These are phyloP conservation scores for Gymnothorax javanicus DNA, from an alignment of 2,797 vertebrate genomes.

Conservation along the genomic window DNA sequence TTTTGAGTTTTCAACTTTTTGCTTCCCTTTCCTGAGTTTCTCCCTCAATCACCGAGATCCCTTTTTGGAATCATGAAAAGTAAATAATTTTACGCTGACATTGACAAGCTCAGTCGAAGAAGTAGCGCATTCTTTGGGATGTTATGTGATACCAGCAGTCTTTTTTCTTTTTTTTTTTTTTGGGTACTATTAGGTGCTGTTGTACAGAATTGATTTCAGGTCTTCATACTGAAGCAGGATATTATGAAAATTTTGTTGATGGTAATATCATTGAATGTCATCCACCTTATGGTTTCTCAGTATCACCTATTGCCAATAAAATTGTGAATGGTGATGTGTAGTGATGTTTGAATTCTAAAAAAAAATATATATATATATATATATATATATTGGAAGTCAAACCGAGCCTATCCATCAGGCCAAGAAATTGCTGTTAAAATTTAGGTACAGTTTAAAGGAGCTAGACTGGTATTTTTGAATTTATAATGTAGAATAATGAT, in stretches of 20 bases:
- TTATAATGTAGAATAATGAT: background rate
- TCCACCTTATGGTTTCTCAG: too few species aligned
- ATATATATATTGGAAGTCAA: too few species aligned
- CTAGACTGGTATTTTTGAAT: background rate
- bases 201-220: background rate
- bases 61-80: background rate
- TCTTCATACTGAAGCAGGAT: background rate
- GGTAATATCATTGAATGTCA: background rate
- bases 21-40: background rate
- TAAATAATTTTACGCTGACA: background rate
- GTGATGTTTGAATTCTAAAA: too few species aligned
- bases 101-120: conserved; percentile 1
- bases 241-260: background rate
- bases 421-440: background rate
- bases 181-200: background rate
- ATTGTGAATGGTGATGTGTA: too few species aligned
- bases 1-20: background rate
- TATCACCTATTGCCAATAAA: too few species aligned
- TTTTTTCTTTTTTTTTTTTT: background rate
- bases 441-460: background rate
- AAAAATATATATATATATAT: too few species aligned
- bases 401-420: background rate
- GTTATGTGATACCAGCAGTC: background rate
- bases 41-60: background rate
- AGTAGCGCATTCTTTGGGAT: background rate